Evolutionary conservation across 2,888 invertebrate genomes (phyloP).

Genomic region (Aphodius granarius): DNA sequence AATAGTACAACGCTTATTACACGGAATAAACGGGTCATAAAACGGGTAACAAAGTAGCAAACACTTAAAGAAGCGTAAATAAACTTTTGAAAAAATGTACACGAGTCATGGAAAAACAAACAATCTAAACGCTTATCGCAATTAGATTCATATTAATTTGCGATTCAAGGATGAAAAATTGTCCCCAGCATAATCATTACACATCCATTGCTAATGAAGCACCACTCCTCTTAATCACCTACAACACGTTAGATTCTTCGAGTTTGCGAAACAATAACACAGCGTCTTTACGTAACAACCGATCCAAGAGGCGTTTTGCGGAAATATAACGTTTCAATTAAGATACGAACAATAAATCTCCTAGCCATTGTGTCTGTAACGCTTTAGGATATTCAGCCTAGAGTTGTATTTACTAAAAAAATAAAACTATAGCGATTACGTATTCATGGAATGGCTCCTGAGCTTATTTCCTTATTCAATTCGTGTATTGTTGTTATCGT

Average conservation of each 20-base stretch:
- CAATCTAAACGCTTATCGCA: background rate
- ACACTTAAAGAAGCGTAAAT: background rate
- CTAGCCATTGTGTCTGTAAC: background rate
- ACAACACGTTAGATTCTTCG: background rate
- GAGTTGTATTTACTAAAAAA: background rate
- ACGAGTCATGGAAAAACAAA: background rate
- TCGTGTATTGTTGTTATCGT: background rate
- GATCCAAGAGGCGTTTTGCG: background rate
- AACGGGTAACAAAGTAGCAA: background rate
- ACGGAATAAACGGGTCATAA: background rate
- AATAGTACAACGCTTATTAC: background rate
- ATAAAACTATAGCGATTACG: background rate
- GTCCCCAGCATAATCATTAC: background rate
- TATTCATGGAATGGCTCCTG: background rate
- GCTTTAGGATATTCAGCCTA: background rate
- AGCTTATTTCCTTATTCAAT: background rate
- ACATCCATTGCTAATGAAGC: background rate
- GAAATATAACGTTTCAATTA: background rate
- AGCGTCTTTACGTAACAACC: background rate
- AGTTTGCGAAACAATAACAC: background rate
- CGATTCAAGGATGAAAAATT: background rate
- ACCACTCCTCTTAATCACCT: background rate
- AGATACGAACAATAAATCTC: background rate
- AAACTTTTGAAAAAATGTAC: background rate
- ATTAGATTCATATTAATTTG: background rate